Evolutionary conservation across 1,140 invertebrate species (phyloP).

Genomic region (Druon quercuslanigerum): DNA sequence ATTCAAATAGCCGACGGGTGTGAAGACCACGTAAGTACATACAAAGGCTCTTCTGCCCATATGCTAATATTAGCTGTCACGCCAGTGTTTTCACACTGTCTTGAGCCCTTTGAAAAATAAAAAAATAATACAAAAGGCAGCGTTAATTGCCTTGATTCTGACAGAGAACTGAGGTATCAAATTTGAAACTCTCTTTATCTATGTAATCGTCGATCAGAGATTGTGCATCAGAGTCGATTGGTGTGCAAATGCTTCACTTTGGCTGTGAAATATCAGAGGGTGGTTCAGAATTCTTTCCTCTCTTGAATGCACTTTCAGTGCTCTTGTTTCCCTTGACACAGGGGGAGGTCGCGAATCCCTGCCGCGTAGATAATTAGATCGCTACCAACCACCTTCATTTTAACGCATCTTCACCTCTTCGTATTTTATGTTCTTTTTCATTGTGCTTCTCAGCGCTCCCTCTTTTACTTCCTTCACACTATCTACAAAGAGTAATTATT

Average conservation of each 20-base stretch:
- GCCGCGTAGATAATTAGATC: conserved; percentile 70
- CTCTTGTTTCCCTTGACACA: conserved; percentile 54
- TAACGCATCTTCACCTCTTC: conserved; percentile 59
- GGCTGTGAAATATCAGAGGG: conserved; percentile 54
- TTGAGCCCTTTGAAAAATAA: conserved; percentile 2
- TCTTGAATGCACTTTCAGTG: conserved; percentile 43
- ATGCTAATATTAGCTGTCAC: conserved; percentile 4
- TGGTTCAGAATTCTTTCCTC: conserved; percentile 44
- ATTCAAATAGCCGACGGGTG: conserved; percentile 9
- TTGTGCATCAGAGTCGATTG: conserved; percentile 50
- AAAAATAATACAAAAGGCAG: background rate
- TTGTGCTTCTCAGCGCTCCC: background rate
- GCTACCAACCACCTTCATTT: conserved; percentile 64
- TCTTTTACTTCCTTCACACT: conserved; percentile 23
- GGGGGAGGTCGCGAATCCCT: conserved; percentile 63
- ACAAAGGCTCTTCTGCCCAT: background rate
- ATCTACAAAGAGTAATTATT: conserved; percentile 1
- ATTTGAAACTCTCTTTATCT: background rate
- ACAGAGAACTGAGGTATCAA: conserved; percentile 2
- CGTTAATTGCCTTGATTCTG: too few relatives aligned
- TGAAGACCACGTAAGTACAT: conserved; percentile 10
- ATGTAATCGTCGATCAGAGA: conserved; percentile 37
- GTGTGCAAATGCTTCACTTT: conserved; percentile 47
- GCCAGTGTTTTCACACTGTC: background rate
- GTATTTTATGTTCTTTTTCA: background rate